Base-by-base conservation (phyloP, 2,888 invertebrate genomes). In the Gastracanthus pulcherrimus region DNA sequence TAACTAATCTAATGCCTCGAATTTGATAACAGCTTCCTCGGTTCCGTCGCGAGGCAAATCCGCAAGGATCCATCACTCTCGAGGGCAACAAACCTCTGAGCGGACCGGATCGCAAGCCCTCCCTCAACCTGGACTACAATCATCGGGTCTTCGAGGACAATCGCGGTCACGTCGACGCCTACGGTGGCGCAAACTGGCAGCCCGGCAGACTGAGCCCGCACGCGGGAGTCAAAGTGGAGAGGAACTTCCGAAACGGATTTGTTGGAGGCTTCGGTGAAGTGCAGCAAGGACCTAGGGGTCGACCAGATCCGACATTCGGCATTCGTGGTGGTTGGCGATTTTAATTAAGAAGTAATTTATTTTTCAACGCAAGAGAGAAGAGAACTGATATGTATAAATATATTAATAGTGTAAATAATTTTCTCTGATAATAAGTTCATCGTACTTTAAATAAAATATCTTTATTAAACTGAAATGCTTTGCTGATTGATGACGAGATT, bases 51-150 rank as follows among this genome's bases (percentile, higher is more conserved):
- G 51, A 70, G 5, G 55, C 70, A 13, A 26, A 0, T 1, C 66
- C 38, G 3, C 48, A 48, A 31, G 70, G 70, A 5, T 36, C 23
- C 4, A 23, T 70, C 13, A 23, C 4, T 19, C 70, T 70, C 36
- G 70, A 36, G 0, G 48, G 16, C 16, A 70, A 3, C 3, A n/a
- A 48, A 16, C 69, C 69, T 9, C 5, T 70, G 1, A 13, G 51
- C 19, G 69, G 69, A 16, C 51, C 69, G 16, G 13, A 55, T 16
- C 70, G 36, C 13, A 7, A 31, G 1, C 72, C 72, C 7, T 26
- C 29, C 29, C n/a, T 74, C 29, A 31, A 74, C 62, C 41, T 74
- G 13, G 19, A 74, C 36, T 74, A 74, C 45, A 74, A 74, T n/a
- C 72, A 74, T 0, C 72, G 23, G 11, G 0, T 74, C 5, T 19